Evolutionary conservation across 2,888 invertebrate genomes (phyloP), one percentile per base, ranked within the genome.

Genomic region (Mesoligia furuncula): DNA sequence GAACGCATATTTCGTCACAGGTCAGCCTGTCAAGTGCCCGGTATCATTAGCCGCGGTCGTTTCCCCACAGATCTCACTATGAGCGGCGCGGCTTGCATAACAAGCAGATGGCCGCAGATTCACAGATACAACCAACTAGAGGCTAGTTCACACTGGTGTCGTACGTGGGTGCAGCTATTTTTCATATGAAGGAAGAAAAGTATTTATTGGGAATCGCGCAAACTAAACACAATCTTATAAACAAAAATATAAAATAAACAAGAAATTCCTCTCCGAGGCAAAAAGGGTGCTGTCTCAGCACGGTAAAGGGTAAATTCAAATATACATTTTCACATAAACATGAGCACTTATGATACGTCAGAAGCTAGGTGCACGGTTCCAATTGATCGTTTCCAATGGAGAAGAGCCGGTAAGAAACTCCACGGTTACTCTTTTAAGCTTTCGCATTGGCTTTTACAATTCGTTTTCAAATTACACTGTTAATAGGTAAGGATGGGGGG

Each of bases 81-180:
- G 65, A 81, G 70, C 42, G 36, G 48, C 31, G 39, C 13, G 57
- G 1, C 24, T 31, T 15, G 80, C 82, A 68, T 76, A 27, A 15
- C 36, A 68, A 77, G 42, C 67, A 71, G 54, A 57, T 66, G 61
- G 20, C 20, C 20, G 20, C 20, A 13, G 59, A 54, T 13, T 11
- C 42, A 45, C 51, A 39, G 20, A 9, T 24, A n/a, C 17, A 31
- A 45, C 9, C 0, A 20, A 61, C 24, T 36, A n/a, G 27, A 65
- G 39, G 9, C 8, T 42, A 17, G 31, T 51, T 36, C 31, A 62
- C 45, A n/a, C 7, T 17, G 24, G 31, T 36, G 11, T 1, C 15
- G 1, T 0, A 39, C 9, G 5, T 17, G 17, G 9, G 5, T 15
- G 27, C 13, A 27, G 59, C 1, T 15, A 15, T 27, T 59, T 59